phyloP scores from a whole-genome alignment of 2,888 invertebrate genomes.

The Drosophila parthenogenetica region DNA sequence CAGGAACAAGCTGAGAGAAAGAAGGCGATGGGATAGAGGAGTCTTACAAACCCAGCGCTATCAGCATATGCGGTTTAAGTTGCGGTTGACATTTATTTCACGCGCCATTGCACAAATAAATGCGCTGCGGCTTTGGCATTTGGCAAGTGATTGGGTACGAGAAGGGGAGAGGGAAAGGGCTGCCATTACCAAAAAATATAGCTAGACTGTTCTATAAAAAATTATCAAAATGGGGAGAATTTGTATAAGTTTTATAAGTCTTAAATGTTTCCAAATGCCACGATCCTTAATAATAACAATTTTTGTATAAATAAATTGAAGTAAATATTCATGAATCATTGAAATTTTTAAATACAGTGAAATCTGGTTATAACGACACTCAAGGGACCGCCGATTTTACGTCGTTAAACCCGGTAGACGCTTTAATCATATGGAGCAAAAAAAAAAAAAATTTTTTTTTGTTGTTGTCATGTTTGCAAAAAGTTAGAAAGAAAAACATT shows the following conservation, averaged over 20 bases:
- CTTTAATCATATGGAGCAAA: no score
- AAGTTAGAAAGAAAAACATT: no score
- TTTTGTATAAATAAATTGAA: not conserved
- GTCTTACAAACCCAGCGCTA: conserved; percentile 39
- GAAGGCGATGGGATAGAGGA: not conserved
- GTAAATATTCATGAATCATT: no score
- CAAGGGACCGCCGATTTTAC: no score
- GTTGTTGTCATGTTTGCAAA: no score
- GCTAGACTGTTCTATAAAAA: not conserved
- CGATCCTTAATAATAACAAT: no score
- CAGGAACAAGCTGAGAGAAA: not conserved
- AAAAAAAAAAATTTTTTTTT: no score
- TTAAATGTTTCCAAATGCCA: not conserved
- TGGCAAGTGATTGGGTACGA: conserved; percentile 43
- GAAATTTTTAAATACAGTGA: no score
- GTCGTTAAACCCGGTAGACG: no score
- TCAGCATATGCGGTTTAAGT: conserved; percentile 80
- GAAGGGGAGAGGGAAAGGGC: not conserved
- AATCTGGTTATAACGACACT: no score
- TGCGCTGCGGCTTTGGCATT: conserved; percentile 70
- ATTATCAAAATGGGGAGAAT: not conserved
- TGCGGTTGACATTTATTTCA: conserved; percentile 81
- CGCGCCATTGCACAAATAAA: conserved; percentile 80
- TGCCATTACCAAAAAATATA: conserved; percentile 7
- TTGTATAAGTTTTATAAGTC: not conserved